phyloP scores from a whole-genome alignment of 2,113 vertebrate species.

The Psilopsiagon aurifrons region DNA sequence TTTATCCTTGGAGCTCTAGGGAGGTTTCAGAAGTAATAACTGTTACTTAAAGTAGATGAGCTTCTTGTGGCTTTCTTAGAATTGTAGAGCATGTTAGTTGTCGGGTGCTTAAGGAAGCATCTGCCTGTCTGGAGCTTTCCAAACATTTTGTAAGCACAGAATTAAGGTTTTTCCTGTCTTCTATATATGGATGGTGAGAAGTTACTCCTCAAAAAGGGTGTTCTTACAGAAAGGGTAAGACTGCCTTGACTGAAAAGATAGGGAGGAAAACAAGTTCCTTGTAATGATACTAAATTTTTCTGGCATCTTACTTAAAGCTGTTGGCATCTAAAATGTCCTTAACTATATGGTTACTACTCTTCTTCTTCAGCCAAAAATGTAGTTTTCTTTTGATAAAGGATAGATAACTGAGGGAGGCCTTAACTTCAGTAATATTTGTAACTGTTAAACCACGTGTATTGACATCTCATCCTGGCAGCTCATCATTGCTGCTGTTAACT shows the following conservation, averaged over 20 bases:
- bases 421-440: background rate
- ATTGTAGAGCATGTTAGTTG: background rate
- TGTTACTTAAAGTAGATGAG: slow-evolving; percentile 78
- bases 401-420: background rate
- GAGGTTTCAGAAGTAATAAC: slow-evolving; percentile 76
- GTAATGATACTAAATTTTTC: background rate
- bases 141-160: slow-evolving; percentile 43
- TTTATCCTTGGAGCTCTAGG: slow-evolving; percentile 71
- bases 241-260: background rate
- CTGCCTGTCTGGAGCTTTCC: slow-evolving; percentile 49
- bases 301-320: background rate
- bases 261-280: background rate
- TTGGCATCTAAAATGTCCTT: background rate
- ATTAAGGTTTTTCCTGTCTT: background rate
- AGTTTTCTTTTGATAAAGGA: background rate
- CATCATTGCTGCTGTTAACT: background rate
- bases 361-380: background rate
- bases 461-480: background rate
- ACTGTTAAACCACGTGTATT: background rate
- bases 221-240: background rate
- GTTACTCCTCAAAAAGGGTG: background rate
- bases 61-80: slow-evolving; percentile 67
- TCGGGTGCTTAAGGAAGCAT: slow-evolving; percentile 26
- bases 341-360: background rate
- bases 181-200: background rate